Evolutionary conservation across 2,888 invertebrate species (phyloP), one percentile per base, ranked within the genome.

Genomic region (Lepidocyrtinus sp.): DNA sequence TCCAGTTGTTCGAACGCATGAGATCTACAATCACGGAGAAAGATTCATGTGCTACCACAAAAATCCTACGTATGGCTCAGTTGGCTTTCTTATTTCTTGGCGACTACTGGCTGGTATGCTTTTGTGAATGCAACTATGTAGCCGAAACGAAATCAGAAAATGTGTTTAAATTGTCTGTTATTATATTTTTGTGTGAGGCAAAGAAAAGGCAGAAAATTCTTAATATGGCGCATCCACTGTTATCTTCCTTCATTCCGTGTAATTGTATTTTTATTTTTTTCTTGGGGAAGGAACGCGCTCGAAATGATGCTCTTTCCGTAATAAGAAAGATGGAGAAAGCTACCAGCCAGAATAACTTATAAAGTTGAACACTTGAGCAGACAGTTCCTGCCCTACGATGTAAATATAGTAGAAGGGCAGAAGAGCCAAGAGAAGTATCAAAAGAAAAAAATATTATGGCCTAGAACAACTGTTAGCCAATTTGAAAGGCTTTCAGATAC

Each of bases 391-490:
- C 50, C 17, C 15, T 15, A 12, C n/a, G 50, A 50, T 50, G 50
- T 17, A 12, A n/a, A n/a, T n/a, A 7, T 50, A 17, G 5, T 50
- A 17, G 50, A 50, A 50, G 50, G 50, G 50, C 50, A 50, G 17
- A 17, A 50, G 12, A 50, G 50, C 50, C 50, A 50, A 50, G 50
- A 50, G 17, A 50, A 50, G n/a, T n/a, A n/a, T n/a, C n/a, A n/a
- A n/a, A n/a, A n/a, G n/a, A 36, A 36, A 12, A 36, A 36, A 36
- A 12, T 36, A 36, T n/a, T n/a, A n/a, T n/a, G n/a, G n/a, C n/a
- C n/a, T n/a, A 59, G 59, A 19, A 59, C 19, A 59, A 59, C 59
- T 59, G 59, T 59, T 59, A 59, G n/a, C n/a, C n/a, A n/a, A n/a
- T n/a, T n/a, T n/a, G n/a, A n/a, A n/a, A n/a, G n/a, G n/a, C n/a